Conservation (phyloP, 2,113 vertebrate species). For the Atractosteus spatula region DNA sequence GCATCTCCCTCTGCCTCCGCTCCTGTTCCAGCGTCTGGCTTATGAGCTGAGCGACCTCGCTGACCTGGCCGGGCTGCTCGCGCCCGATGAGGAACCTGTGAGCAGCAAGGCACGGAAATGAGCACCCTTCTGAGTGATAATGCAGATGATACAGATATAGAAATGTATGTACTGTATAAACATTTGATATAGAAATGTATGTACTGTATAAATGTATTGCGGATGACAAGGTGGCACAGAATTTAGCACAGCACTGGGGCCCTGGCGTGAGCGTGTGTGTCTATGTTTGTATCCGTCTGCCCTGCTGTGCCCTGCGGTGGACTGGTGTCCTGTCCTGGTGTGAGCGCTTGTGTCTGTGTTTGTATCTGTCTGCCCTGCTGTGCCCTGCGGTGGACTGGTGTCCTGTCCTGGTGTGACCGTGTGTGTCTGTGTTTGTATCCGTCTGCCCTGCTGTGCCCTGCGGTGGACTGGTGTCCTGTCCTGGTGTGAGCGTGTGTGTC, state of each 20-base stretch:
- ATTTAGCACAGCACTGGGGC: background rate
- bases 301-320: background rate
- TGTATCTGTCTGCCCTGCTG: too few relatives aligned
- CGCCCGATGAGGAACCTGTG: conserved; percentile 92
- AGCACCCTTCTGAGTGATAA: background rate
- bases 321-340: background rate
- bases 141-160: too few relatives aligned
- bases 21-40: conserved; percentile 97
- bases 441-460: too few relatives aligned
- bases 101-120: conserved; percentile 34
- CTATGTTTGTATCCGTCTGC: background rate
- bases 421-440: too few relatives aligned
- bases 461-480: too few relatives aligned
- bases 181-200: too few relatives aligned
- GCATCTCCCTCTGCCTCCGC: conserved; percentile 85
- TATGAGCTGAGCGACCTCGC: conserved; percentile 93
- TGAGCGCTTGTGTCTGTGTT: background rate
- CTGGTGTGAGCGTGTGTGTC: background rate
- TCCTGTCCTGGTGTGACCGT: too few relatives aligned
- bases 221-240: conserved; percentile 22
- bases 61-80: conserved; percentile 94
- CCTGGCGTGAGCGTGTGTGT: background rate
- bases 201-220: background rate
- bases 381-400: too few relatives aligned
- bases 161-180: background rate